Percentiles rank a stretch among this genome's conserved stretches.
Conservation (phyloP, 2,888 invertebrate genomes). For the Chloroclystis v-ata region DNA sequence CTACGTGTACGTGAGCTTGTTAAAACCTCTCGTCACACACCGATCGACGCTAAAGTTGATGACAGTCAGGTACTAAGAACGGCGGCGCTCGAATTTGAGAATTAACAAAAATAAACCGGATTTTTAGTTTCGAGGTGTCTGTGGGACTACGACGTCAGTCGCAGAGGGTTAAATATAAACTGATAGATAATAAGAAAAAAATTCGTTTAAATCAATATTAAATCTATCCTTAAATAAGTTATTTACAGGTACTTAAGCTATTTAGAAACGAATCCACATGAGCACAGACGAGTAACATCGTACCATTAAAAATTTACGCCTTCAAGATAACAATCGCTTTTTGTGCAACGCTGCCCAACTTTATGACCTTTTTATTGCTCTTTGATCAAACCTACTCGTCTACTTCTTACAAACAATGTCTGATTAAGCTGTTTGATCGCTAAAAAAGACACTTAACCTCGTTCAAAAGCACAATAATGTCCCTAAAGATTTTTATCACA, state of each 20-base stretch:
- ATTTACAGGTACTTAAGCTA: conserved; percentile 65
- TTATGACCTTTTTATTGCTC: conserved; percentile 69
- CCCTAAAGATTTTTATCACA: conserved; percentile 13
- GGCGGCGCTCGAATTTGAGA: too few relatives aligned
- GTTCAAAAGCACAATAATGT: conserved; percentile 16
- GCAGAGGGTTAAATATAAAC: too few relatives aligned
- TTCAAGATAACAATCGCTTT: conserved; percentile 67
- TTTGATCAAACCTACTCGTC: conserved; percentile 56
- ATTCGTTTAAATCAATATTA: too few relatives aligned
- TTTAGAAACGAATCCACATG: conserved; percentile 66
- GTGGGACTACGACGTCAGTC: too few relatives aligned
- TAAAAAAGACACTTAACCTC: conserved; percentile 30
- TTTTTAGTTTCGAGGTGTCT: too few relatives aligned
- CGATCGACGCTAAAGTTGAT: too few relatives aligned
- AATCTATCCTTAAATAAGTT: conserved; percentile 39
- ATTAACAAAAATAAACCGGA: too few relatives aligned
- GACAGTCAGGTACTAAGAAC: too few relatives aligned
- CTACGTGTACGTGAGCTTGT: too few relatives aligned
- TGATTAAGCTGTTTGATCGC: conserved; percentile 48
- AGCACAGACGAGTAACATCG: conserved; percentile 49
- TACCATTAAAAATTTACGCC: conserved; percentile 70
- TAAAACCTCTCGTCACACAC: too few relatives aligned
- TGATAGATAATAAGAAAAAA: background rate
- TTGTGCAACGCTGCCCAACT: conserved; percentile 61
- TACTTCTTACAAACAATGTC: conserved; percentile 54